phyloP scores from a whole-genome alignment of 2,797 vertebrate species.

The Gambelia wislizenii region DNA sequence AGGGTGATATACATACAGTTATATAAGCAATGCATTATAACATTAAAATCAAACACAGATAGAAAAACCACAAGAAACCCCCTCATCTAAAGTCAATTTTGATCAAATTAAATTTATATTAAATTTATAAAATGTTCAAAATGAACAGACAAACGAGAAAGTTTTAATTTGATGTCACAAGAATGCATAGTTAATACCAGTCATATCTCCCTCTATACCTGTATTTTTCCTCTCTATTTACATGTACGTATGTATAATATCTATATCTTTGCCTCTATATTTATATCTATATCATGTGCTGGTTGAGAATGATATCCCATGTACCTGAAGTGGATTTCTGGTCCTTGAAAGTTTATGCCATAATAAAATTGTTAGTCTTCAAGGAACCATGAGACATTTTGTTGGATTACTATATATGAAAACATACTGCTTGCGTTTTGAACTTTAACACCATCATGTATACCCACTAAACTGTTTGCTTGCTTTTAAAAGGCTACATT shows the following conservation, averaged over 20 bases:
- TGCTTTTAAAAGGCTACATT: background rate
- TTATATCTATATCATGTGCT: background rate
- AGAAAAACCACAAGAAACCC: background rate
- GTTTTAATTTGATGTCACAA: background rate
- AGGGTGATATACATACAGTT: background rate
- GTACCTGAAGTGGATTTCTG: background rate
- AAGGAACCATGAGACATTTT: background rate
- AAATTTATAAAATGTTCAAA: too few species aligned
- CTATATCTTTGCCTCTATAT: too few species aligned
- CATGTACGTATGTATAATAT: background rate
- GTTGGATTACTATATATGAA: background rate
- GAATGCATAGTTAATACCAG: background rate
- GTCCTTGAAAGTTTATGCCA: background rate
- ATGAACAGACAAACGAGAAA: background rate
- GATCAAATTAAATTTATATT: too few species aligned
- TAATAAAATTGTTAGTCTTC: background rate
- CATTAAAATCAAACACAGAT: background rate
- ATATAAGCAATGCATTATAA: background rate
- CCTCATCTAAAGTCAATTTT: too few species aligned
- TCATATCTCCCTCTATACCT: background rate
- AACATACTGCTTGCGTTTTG: background rate
- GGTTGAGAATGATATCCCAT: background rate
- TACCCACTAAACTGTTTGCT: too few species aligned
- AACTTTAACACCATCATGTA: background rate
- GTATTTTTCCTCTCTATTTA: background rate